phyloP scores from a whole-genome alignment of 2,113 vertebrate species.

The Anas platyrhynchos region DNA sequence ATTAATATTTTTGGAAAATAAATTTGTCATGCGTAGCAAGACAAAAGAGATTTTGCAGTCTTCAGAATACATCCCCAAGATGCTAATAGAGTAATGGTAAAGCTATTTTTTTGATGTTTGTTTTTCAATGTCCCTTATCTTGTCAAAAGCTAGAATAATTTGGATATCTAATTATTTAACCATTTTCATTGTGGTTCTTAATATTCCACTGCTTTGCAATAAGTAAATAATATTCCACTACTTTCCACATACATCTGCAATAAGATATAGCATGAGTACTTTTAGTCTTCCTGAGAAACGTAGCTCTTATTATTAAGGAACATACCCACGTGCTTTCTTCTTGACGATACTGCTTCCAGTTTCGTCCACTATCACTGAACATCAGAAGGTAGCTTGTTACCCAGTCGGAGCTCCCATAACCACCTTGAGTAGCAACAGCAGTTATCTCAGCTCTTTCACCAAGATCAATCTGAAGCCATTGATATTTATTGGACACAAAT shows the following conservation, averaged over 20 bases:
- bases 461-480: conserved; percentile 93
- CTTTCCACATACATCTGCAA: not conserved
- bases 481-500: conserved; percentile 87
- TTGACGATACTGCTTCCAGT: conserved; percentile 92
- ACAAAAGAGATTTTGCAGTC: not conserved
- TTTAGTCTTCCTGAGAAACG: not conserved
- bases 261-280: not conserved
- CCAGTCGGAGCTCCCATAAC: conserved; percentile 94
- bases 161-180: not conserved
- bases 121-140: not conserved
- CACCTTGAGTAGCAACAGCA: conserved; percentile 90
- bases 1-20: not conserved
- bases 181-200: not conserved
- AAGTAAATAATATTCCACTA: not conserved
- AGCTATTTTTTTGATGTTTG: not conserved
- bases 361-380: conserved; percentile 91
- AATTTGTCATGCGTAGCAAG: not conserved
- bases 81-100: not conserved
- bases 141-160: not conserved
- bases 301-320: not conserved
- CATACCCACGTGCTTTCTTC: conserved; percentile 92
- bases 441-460: conserved; percentile 87
- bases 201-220: not conserved
- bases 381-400: conserved; percentile 89
- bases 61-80: not conserved